Evolutionary conservation across 2,888 invertebrate species (phyloP), one percentile per base, ranked within the genome.

Genomic region (Rhingia rostrata): DNA sequence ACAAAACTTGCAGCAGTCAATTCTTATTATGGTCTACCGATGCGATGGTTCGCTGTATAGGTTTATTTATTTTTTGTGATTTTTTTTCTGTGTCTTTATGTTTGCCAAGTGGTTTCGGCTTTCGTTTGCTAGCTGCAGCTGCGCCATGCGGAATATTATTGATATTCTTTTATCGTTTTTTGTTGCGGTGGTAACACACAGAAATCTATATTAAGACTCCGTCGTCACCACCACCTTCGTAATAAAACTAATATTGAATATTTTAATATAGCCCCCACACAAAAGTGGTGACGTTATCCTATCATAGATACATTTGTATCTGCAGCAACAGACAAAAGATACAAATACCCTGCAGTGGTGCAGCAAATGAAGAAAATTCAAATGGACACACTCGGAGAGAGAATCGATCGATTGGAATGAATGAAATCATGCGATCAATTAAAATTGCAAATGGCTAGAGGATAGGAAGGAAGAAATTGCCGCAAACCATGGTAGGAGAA

Each of bases 381-480:
- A 64, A 54, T 74, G 43, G 80, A 69, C 63, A 56, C 54, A 47
- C 45, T 72, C 56, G 9, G 58, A 58, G 58, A 61, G 73, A 47
- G 70, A 77, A 70, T 45, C 78, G 63, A 83, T 78, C 83, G 83
- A 78, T 78, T 63, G 78, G 83, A 79, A 84, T 84, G 79, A 84
- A 84, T 79, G 79, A 84, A 84, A 84, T 79, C 83, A 84, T 74
- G 79, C 79, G 74, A 84, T 84, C 84, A 84, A 84, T 84, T 84
- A 84, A 84, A 84, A 79, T 79, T 79, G 73, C 84, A 84, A 84
- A 84, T 79, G 64, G 60, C 9, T 64, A 58, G 56, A 32, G 22
- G 41, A 41, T 56, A 56, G 58, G 74, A 69, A 63, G 67, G 64
- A 69, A 54, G 79, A 61, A 61, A 67, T 77, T 58, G 70, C 58